A percentile compares a stretch with the other conserved stretches of the same genome.
These are phyloP conservation scores for Esox niger DNA, from an alignment of 2,113 vertebrate species.

Conservation along the genomic window DNA sequence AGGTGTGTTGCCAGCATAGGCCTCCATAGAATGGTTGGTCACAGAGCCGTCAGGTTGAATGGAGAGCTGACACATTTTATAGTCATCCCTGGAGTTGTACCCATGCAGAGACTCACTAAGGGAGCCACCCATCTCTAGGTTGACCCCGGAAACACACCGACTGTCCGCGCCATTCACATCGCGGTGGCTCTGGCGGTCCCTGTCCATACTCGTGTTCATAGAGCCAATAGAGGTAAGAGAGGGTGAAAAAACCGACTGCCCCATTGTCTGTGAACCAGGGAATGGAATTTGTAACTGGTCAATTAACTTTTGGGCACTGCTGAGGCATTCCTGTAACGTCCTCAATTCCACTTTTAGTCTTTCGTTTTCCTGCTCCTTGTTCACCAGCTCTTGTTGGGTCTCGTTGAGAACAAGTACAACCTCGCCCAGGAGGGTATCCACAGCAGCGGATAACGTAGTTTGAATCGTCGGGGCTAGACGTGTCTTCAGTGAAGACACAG, in stretches of 20 bases:
- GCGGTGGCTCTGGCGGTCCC: constrained; percentile 58
- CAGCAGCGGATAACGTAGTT: constrained; percentile 72
- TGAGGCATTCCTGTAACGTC: constrained; percentile 74
- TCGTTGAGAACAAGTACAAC: constrained; percentile 73
- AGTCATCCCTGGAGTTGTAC: constrained; percentile 71
- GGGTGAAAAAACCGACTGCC: constrained; percentile 63
- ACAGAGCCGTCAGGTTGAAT: constrained; percentile 78
- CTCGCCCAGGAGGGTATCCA: constrained; percentile 74
- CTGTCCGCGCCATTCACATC: constrained; percentile 55
- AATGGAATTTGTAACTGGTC: constrained; percentile 76
- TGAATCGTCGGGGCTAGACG: constrained; percentile 75
- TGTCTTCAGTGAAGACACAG: constrained; percentile 69
- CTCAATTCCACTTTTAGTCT: constrained; percentile 75
- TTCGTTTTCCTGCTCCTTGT: constrained; percentile 76
- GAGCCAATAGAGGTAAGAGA: constrained; percentile 56
- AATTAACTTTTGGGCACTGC: constrained; percentile 76
- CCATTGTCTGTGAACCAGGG: constrained; percentile 40
- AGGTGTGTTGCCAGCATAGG: constrained; percentile 54
- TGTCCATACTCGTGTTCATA: constrained; percentile 50
- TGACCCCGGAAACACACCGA: constrained; percentile 47
- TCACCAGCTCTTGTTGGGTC: constrained; percentile 69
- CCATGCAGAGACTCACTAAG: constrained; percentile 71
- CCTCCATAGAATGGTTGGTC: constrained; percentile 70
- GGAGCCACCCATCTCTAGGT: constrained; percentile 65
- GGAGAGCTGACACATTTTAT: constrained; percentile 77